phyloP scores from a whole-genome alignment of 2,888 invertebrate species.

The Hesperia comma region DNA sequence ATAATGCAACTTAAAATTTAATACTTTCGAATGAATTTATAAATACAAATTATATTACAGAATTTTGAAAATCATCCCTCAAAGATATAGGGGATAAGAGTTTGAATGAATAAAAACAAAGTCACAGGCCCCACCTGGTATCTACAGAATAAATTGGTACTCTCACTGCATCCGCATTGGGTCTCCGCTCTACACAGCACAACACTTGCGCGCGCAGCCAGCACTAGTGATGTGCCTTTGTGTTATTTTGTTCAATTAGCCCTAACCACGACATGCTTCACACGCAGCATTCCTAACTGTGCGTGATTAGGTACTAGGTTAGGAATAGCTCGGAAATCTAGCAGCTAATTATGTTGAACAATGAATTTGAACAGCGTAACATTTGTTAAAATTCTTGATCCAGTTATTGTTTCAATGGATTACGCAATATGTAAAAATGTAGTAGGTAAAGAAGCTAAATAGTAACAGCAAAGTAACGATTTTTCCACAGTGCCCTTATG shows the following conservation, averaged over 20 bases:
- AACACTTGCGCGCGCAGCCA: constrained; percentile 50
- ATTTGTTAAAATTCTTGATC: too few relatives aligned
- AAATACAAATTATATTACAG: too few relatives aligned
- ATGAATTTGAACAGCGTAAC: too few relatives aligned
- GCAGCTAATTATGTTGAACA: not conserved
- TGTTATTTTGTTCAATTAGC: constrained; percentile 21
- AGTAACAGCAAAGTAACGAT: not conserved
- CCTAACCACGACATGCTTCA: constrained; percentile 5
- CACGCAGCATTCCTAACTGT: not conserved
- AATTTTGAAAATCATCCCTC: too few relatives aligned
- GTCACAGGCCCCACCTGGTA: not conserved
- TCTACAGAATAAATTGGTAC: not conserved
- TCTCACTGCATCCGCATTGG: constrained; percentile 7
- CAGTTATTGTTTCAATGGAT: too few relatives aligned
- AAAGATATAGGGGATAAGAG: too few relatives aligned
- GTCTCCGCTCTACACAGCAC: constrained; percentile 47
- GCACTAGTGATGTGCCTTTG: constrained; percentile 42
- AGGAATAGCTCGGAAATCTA: not conserved
- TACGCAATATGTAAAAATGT: too few relatives aligned
- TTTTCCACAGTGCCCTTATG: too few relatives aligned
- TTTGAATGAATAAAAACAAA: too few relatives aligned
- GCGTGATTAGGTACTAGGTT: not conserved
- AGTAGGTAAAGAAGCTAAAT: constrained; percentile 8
- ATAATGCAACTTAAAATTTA: too few relatives aligned
- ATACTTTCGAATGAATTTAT: too few relatives aligned